A percentile compares a stretch with the other conserved stretches of the same genome.
These are phyloP conservation scores for Pheosia tremula DNA, from an alignment of 2,888 invertebrate species.

Conservation along the genomic window DNA sequence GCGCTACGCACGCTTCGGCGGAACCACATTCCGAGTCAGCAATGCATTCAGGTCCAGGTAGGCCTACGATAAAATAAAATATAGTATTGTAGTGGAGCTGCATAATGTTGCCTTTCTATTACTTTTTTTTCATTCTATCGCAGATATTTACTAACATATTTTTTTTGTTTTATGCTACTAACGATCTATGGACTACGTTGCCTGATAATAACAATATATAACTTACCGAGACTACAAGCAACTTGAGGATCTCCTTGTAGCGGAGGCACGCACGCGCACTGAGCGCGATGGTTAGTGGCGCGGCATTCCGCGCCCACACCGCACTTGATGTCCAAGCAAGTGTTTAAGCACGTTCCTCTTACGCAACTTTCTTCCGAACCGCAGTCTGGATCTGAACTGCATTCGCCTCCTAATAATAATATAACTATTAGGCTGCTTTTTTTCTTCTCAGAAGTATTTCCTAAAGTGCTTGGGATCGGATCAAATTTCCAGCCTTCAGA, in stretches of 20 bases:
- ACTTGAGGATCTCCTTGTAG: slow-evolving; percentile 92
- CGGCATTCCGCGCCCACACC: slow-evolving; percentile 91
- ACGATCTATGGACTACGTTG: too few species aligned
- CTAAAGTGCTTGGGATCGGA: too few species aligned
- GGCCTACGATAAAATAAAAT: slow-evolving; percentile 49
- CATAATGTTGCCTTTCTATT: too few species aligned
- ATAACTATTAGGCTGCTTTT: not conserved
- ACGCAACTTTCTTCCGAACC: slow-evolving; percentile 88
- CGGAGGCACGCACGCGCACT: slow-evolving; percentile 90
- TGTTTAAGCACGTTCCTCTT: slow-evolving; percentile 90
- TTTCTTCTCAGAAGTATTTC: too few species aligned
- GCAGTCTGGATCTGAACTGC: slow-evolving; percentile 90
- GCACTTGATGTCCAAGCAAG: slow-evolving; percentile 89
- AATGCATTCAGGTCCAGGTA: slow-evolving; percentile 86
- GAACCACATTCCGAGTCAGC: slow-evolving; percentile 90
- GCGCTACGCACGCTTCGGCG: slow-evolving; percentile 91
- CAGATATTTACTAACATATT: too few species aligned
- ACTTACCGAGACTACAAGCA: slow-evolving; percentile 86
- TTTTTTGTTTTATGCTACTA: too few species aligned
- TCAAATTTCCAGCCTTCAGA: too few species aligned
- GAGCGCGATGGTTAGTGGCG: slow-evolving; percentile 89
- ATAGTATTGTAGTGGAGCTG: not conserved
- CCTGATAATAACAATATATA: not conserved
- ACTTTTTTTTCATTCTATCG: too few species aligned
- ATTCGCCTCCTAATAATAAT: slow-evolving; percentile 79